phyloP scores from a whole-genome alignment of 1,140 invertebrate genomes.

The Drosophila neocordata region DNA sequence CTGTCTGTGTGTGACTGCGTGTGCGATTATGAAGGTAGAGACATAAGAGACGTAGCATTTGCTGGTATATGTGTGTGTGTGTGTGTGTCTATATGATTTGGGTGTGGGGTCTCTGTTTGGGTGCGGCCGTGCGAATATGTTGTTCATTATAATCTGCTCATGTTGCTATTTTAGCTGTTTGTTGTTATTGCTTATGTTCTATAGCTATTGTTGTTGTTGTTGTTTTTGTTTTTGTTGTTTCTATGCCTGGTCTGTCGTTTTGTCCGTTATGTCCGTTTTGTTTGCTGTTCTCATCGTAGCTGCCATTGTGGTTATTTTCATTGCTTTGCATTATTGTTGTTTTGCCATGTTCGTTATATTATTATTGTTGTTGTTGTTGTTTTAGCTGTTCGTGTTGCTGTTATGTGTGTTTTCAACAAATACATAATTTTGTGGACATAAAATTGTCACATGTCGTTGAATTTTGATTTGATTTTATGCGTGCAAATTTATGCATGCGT shows the following conservation, averaged over 20 bases:
- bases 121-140: slow-evolving; percentile 79
- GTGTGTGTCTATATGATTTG: too few species aligned
- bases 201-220: slow-evolving; percentile 78
- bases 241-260: slow-evolving; percentile 7
- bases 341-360: slow-evolving; percentile 52
- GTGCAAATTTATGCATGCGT: slow-evolving; percentile 77
- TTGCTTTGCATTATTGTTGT: slow-evolving; percentile 75
- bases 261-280: slow-evolving; percentile 49
- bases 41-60: neutral
- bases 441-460: slow-evolving; percentile 81
- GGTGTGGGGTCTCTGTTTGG: slow-evolving; percentile 42
- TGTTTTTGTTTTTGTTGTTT: slow-evolving; percentile 58
- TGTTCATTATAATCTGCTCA: slow-evolving; percentile 80
- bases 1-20: slow-evolving; percentile 30
- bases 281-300: slow-evolving; percentile 42
- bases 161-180: slow-evolving; percentile 80
- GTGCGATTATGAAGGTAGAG: slow-evolving; percentile 50
- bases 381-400: slow-evolving; percentile 29
- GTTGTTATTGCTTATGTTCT: slow-evolving; percentile 77
- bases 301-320: slow-evolving; percentile 76
- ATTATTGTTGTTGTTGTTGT: slow-evolving; percentile 33
- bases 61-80: neutral
- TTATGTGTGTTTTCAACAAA: slow-evolving; percentile 74
- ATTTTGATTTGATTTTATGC: slow-evolving; percentile 81
- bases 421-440: slow-evolving; percentile 81